Conservation (phyloP, 2,113 vertebrate species). For the Onychostoma macrolepis region DNA sequence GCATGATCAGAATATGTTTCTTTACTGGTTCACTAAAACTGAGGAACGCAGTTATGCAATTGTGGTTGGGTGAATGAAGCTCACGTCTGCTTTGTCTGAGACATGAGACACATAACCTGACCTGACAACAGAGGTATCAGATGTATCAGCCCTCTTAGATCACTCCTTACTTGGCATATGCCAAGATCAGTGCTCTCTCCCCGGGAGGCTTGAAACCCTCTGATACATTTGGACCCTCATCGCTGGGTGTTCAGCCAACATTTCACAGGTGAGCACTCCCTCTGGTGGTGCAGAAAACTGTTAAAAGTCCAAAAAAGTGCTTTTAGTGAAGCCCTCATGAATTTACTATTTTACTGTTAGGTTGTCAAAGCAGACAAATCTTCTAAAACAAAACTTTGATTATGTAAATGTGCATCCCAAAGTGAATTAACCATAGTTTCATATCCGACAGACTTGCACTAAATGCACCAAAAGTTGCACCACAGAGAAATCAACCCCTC, state of each 20-base stretch:
- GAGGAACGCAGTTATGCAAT: background rate
- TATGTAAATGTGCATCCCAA: slow-evolving; percentile 12
- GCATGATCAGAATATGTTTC: background rate
- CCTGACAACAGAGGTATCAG: slow-evolving; percentile 33
- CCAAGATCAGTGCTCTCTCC: background rate
- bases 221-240: slow-evolving; percentile 12
- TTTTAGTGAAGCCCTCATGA: background rate
- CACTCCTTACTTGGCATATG: slow-evolving; percentile 20
- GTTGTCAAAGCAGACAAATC: slow-evolving; percentile 6
- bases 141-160: slow-evolving; percentile 28
- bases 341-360: background rate
- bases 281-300: slow-evolving; percentile 54
- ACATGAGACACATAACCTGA: slow-evolving; percentile 13
- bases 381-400: slow-evolving; percentile 6
- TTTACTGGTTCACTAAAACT: background rate
- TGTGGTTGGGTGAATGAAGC: slow-evolving; percentile 8
- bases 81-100: background rate
- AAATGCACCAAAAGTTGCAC: slow-evolving; percentile 8
- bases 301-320: slow-evolving; percentile 34
- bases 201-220: slow-evolving; percentile 1
- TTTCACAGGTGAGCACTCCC: slow-evolving; percentile 59
- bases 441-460: slow-evolving; percentile 15
- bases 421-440: slow-evolving; percentile 21
- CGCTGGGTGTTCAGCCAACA: slow-evolving; percentile 13
- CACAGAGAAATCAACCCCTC: background rate